Evolutionary conservation across 2,113 vertebrate genomes (phyloP).

Genomic region (Mormoops blainvillei): DNA sequence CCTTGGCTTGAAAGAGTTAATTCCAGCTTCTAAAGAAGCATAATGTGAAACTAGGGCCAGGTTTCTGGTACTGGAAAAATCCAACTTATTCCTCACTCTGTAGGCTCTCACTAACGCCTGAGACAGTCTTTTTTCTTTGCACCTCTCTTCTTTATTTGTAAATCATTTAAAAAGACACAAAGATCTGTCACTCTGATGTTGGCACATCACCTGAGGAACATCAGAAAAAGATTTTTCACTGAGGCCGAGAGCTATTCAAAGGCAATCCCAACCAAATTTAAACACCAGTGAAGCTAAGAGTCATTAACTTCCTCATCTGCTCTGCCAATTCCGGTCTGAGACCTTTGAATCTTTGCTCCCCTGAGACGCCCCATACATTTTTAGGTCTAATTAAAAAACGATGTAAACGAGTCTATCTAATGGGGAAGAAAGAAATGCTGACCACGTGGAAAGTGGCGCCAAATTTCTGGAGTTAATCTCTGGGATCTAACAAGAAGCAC

Average conservation of each 20-base stretch:
- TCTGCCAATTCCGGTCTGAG: neutral
- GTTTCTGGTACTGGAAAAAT: neutral
- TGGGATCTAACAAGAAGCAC: slow-evolving; percentile 27
- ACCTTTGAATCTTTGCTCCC: neutral
- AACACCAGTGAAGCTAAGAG: fast-evolving
- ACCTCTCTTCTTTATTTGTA: neutral
- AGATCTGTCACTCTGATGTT: neutral
- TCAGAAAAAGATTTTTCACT: neutral
- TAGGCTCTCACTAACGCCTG: neutral
- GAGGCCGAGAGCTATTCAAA: neutral
- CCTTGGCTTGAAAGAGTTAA: neutral
- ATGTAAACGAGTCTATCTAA: neutral
- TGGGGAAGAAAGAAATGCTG: slow-evolving; percentile 47
- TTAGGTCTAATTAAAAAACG: slow-evolving; percentile 45
- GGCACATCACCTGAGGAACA: neutral
- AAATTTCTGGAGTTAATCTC: neutral
- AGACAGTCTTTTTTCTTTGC: neutral
- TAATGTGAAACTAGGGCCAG: neutral
- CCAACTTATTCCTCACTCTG: neutral
- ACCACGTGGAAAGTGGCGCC: neutral
- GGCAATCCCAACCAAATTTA: fast-evolving
- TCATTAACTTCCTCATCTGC: neutral
- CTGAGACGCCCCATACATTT: neutral
- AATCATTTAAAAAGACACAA: neutral
- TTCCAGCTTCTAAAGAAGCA: neutral